Evolutionary conservation across 2,797 vertebrate species (phyloP).

Genomic region (Gastrophryne carolinensis): DNA sequence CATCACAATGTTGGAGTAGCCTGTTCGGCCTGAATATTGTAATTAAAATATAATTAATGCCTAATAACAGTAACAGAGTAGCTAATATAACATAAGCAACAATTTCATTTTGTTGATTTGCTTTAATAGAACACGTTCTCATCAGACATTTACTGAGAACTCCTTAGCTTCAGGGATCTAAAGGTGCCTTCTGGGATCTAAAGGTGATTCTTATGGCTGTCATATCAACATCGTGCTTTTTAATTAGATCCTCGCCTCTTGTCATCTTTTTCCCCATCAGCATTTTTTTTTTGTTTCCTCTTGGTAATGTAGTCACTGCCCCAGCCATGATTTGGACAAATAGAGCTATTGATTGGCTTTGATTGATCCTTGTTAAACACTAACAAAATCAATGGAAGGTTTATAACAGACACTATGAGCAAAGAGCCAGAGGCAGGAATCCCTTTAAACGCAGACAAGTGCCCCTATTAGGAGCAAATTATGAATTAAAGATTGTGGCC

Average conservation of each 20-base stretch:
- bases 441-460: constrained; percentile 11
- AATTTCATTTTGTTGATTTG: background rate
- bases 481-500: constrained; percentile 22
- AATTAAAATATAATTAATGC: constrained; percentile 21
- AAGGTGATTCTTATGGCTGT: constrained; percentile 11
- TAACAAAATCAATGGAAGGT: constrained; percentile 41
- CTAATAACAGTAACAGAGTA: constrained; percentile 7
- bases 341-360: constrained; percentile 47
- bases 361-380: constrained; percentile 52
- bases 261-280: constrained; percentile 26
- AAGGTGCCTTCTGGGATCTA: background rate
- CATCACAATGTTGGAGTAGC: background rate
- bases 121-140: constrained; percentile 7
- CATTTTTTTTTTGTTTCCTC: constrained; percentile 34
- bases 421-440: constrained; percentile 4
- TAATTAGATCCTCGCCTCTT: constrained; percentile 31
- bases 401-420: constrained; percentile 33
- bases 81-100: background rate
- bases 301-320: constrained; percentile 43
- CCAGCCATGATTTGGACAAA: constrained; percentile 48
- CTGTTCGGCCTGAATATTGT: background rate
- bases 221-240: constrained; percentile 25
- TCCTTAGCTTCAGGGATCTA: constrained; percentile 11
- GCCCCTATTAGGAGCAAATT: constrained; percentile 19
- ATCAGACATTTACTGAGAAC: constrained; percentile 9